Percentiles rank a stretch among this genome's conserved stretches.
phyloP scores from a whole-genome alignment of 2,888 invertebrate species.

The Drosophila suboccidentalis region DNA sequence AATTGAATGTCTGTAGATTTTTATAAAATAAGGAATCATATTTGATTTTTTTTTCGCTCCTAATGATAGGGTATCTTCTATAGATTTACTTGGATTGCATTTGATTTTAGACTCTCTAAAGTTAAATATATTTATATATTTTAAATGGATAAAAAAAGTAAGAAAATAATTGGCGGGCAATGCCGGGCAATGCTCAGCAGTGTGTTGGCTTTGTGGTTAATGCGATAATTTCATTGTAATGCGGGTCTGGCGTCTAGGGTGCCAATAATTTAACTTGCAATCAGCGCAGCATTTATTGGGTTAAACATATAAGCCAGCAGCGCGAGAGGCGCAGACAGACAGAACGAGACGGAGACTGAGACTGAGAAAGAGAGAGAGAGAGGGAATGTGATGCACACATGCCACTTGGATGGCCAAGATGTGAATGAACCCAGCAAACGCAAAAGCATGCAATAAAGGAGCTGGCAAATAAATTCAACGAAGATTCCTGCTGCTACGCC shows the following conservation, averaged over 20 bases:
- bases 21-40: neutral
- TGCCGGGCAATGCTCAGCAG: conserved; percentile 9
- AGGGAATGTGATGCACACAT: conserved; percentile 31
- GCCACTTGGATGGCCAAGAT: conserved; percentile 51
- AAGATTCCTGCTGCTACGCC: conserved; percentile 35
- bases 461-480: conserved; percentile 71
- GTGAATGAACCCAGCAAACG: conserved; percentile 68
- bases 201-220: conserved; percentile 70
- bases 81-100: neutral
- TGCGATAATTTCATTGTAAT: conserved; percentile 83
- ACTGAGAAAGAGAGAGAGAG: neutral
- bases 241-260: conserved; percentile 66
- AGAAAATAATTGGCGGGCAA: conserved; percentile 8
- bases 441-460: conserved; percentile 33
- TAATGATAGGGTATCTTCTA: neutral
- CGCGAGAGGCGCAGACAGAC: no score
- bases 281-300: conserved; percentile 76
- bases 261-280: conserved; percentile 79
- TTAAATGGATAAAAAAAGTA: conserved; percentile 2
- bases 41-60: neutral
- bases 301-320: conserved; percentile 64
- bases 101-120: no score
- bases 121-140: no score
- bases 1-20: no score
- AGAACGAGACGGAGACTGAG: neutral